phyloP scores from a whole-genome alignment of 37 sponge, comb jelly and placozoan species.

The Ianthella basta region DNA sequence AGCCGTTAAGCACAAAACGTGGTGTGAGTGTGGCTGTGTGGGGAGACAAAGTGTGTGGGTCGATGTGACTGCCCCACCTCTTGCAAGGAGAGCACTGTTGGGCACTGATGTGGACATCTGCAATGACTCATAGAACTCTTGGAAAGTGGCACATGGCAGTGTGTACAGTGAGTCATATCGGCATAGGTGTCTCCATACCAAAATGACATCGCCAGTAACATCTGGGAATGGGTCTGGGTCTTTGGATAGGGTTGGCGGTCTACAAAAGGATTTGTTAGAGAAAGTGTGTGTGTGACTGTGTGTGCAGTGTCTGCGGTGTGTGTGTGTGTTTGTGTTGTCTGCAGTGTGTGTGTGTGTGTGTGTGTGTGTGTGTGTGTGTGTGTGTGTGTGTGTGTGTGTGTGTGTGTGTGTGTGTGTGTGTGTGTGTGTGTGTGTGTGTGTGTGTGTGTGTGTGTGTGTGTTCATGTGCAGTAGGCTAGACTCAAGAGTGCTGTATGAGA shows the following conservation, averaged over 20 bases:
- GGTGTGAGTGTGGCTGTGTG: too few relatives aligned
- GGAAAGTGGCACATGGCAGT: too few relatives aligned
- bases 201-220: slow-evolving; percentile 4
- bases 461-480: background rate
- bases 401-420: slow-evolving; percentile 43
- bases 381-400: slow-evolving; percentile 58
- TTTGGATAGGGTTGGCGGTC: background rate
- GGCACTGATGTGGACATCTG: too few relatives aligned
- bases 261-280: background rate
- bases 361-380: slow-evolving; percentile 23
- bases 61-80: too few relatives aligned
- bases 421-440: slow-evolving; percentile 29
- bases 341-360: too few relatives aligned
- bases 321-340: background rate
- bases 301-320: too few relatives aligned
- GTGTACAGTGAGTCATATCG: background rate
- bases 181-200: background rate
- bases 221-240: slow-evolving; percentile 36
- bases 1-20: too few relatives aligned
- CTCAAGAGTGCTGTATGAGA: too few relatives aligned
- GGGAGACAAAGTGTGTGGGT: too few relatives aligned
- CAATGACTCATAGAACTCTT: too few relatives aligned
- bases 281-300: background rate
- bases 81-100: too few relatives aligned
- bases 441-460: slow-evolving; percentile 24